phyloP scores from a whole-genome alignment of 2,888 invertebrate species.

The Hedya salicella region DNA sequence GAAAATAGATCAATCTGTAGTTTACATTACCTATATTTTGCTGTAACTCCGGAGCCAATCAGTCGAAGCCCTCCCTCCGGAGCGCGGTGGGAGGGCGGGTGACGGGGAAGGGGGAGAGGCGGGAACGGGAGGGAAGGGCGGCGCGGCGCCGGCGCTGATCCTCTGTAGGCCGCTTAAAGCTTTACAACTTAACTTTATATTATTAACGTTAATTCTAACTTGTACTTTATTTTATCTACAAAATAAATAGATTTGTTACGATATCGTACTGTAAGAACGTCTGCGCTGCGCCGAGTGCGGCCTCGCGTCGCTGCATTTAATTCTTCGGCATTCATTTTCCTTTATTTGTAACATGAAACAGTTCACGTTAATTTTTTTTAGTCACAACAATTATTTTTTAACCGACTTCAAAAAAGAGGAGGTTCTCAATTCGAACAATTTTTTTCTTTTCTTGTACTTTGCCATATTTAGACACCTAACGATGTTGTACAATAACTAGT shows the following conservation, averaged over 20 bases:
- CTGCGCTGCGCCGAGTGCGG: constrained; percentile 53
- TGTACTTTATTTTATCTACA: constrained; percentile 72
- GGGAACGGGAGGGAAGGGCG: constrained; percentile 1
- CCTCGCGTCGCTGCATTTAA: constrained; percentile 30
- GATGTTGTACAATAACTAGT: no score
- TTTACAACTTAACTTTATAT: constrained; percentile 55
- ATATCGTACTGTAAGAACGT: constrained; percentile 43
- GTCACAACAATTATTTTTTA: no score
- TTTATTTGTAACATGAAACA: no score
- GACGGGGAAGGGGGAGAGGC: neutral
- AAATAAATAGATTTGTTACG: constrained; percentile 70
- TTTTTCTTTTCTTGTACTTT: no score
- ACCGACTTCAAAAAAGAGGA: no score
- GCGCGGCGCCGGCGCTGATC: constrained; percentile 19
- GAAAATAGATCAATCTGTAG: constrained; percentile 18
- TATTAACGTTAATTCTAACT: constrained; percentile 63
- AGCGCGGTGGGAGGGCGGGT: neutral
- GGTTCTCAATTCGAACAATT: no score
- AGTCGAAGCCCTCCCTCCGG: neutral
- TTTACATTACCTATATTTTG: neutral
- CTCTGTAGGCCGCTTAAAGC: constrained; percentile 60
- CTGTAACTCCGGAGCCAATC: constrained; percentile 7
- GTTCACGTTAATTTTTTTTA: no score
- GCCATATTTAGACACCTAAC: no score
- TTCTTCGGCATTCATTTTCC: no score